These are phyloP conservation scores for Drosophila antonietae DNA, from an alignment of 2,888 invertebrate species.

Conservation along the genomic window DNA sequence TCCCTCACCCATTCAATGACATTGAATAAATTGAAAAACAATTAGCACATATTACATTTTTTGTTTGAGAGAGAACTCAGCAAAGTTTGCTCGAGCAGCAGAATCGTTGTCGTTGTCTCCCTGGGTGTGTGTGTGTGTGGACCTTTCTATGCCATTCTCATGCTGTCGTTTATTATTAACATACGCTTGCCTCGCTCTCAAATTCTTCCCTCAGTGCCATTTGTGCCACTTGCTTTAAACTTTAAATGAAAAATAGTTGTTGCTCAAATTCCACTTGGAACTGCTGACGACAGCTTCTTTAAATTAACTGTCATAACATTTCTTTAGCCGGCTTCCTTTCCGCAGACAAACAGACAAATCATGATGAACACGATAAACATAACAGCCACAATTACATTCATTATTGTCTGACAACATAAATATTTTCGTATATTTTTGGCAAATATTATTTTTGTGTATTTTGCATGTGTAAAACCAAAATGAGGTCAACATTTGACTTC, in stretches of 20 bases:
- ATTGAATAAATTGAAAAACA: slow-evolving; percentile 65
- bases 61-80: slow-evolving; percentile 17
- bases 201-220: slow-evolving; percentile 16
- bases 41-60: slow-evolving; percentile 46
- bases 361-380: neutral
- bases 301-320: slow-evolving; percentile 3
- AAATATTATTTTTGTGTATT: neutral
- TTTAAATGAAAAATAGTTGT: slow-evolving; percentile 45
- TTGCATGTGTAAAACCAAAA: slow-evolving; percentile 13
- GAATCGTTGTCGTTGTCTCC: neutral
- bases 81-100: slow-evolving; percentile 48
- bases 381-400: neutral
- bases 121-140: neutral
- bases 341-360: neutral
- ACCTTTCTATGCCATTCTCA: slow-evolving; percentile 12
- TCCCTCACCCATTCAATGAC: neutral
- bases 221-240: slow-evolving; percentile 31
- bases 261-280: neutral
- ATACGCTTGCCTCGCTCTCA: neutral
- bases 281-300: neutral
- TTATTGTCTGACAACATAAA: neutral
- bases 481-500: slow-evolving; percentile 13
- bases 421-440: slow-evolving; percentile 6
- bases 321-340: neutral
- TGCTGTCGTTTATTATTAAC: slow-evolving; percentile 11